Conservation (phyloP, 2,113 vertebrate species). For the Indri indri region DNA sequence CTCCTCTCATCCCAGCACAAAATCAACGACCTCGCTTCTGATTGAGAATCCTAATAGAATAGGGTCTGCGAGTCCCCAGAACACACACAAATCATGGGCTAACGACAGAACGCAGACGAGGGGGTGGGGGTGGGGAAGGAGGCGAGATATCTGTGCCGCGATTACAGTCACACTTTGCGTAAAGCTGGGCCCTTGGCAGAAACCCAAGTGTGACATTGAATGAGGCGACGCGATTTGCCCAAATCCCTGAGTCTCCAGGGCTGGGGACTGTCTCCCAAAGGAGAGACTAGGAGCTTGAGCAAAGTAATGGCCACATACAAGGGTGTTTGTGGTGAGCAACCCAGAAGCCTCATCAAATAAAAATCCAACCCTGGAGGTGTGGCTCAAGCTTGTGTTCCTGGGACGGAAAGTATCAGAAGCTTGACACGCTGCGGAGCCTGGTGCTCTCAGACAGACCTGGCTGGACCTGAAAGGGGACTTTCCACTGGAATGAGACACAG, state of each 20-base stretch:
- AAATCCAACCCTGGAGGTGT: background rate
- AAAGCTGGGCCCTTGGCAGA: slow-evolving; percentile 64
- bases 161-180: slow-evolving; percentile 66
- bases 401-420: background rate
- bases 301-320: background rate
- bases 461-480: background rate
- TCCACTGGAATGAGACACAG: rapidly evolving
- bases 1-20: slow-evolving; percentile 13
- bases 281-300: background rate
- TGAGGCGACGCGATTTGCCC: slow-evolving; percentile 53
- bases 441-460: background rate
- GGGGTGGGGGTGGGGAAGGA: background rate
- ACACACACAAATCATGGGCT: slow-evolving; percentile 75
- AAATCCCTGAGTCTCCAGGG: background rate
- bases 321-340: background rate
- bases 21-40: slow-evolving; percentile 77
- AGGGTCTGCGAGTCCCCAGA: slow-evolving; percentile 66
- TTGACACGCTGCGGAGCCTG: too few relatives aligned
- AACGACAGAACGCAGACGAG: slow-evolving; percentile 78
- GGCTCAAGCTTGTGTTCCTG: rapidly evolving
- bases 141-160: slow-evolving; percentile 61
- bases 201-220: slow-evolving; percentile 31
- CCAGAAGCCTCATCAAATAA: background rate
- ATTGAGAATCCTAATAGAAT: slow-evolving; percentile 35
- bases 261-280: rapidly evolving